Percentiles rank a stretch among this genome's conserved stretches.
phyloP scores from a whole-genome alignment of 2,888 invertebrate species.

The Rhodophaea formosa region DNA sequence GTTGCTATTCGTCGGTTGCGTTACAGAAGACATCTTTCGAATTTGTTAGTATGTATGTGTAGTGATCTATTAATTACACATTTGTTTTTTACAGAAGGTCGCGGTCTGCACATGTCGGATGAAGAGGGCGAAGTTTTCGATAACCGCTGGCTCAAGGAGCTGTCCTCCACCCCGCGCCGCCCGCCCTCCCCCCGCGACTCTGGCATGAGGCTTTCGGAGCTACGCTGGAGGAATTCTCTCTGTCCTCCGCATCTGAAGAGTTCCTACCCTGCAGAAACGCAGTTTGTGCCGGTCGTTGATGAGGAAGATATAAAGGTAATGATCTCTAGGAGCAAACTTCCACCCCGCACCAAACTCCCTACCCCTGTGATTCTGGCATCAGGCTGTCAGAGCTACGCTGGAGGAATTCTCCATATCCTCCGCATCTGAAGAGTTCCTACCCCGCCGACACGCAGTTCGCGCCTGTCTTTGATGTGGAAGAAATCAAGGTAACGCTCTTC shows the following conservation, averaged over 20 bases:
- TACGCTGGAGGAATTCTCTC: conserved; percentile 90
- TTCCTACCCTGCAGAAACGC: conserved; percentile 91
- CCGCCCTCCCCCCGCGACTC: conserved; percentile 32
- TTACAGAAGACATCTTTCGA: too few species aligned
- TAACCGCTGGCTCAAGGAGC: conserved; percentile 87
- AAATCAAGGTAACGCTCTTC: too few species aligned
- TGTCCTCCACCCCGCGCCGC: conserved; percentile 81
- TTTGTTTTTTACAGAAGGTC: conserved; percentile 43
- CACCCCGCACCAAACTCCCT: conserved; percentile 68
- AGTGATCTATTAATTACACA: not conserved
- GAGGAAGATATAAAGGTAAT: conserved; percentile 71
- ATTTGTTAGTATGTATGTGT: not conserved
- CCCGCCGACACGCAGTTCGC: conserved; percentile 89
- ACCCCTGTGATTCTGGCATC: conserved; percentile 36
- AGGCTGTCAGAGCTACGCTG: conserved; percentile 24
- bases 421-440: conserved; percentile 82
- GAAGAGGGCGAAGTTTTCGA: conserved; percentile 93
- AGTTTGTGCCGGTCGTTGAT: conserved; percentile 80
- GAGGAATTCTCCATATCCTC: too few species aligned
- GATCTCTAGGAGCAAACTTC: conserved; percentile 71
- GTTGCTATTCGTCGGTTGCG: too few species aligned
- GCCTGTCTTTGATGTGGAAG: conserved; percentile 61
- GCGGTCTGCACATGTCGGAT: conserved; percentile 88
- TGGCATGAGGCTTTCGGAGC: conserved; percentile 81
- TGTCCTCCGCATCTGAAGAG: conserved; percentile 92